Evolutionary conservation across 2,113 vertebrate genomes (phyloP).

Genomic region (Sclerurus mexicanus): DNA sequence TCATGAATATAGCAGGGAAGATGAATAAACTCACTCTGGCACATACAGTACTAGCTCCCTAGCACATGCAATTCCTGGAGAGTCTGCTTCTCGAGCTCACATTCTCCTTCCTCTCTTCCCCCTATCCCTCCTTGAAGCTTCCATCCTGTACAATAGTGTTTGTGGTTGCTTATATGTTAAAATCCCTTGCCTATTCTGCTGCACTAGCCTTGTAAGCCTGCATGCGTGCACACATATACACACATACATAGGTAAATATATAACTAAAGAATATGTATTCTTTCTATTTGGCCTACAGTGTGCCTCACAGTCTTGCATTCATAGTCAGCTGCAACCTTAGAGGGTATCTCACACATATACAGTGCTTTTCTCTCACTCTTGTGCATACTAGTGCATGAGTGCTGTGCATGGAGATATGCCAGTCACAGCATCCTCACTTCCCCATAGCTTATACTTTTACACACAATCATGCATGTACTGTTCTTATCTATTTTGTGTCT

Average conservation of each 20-base stretch:
- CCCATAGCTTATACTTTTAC: neutral
- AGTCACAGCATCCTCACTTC: neutral
- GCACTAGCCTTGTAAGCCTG: neutral
- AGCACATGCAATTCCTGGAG: constrained; percentile 35
- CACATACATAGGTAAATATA: neutral
- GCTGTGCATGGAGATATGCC: neutral
- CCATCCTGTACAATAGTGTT: neutral
- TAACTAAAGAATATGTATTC: neutral
- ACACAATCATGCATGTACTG: neutral
- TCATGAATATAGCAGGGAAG: neutral
- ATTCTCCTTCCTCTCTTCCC: neutral
- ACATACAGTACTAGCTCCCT: neutral
- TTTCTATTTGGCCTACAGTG: neutral
- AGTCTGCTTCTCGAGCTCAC: neutral
- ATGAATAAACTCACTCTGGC: constrained; percentile 17
- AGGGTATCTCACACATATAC: neutral
- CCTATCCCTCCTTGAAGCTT: neutral
- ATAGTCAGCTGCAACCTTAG: neutral
- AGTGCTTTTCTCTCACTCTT: neutral
- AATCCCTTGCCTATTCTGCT: neutral
- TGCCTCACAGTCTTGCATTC: neutral
- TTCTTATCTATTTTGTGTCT: neutral
- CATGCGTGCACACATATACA: neutral
- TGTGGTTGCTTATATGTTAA: neutral
- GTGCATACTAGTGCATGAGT: neutral